phyloP scores from a whole-genome alignment of 30 jellyfish, hydroid and myxozoan species.

The Mastigias papua region DNA sequence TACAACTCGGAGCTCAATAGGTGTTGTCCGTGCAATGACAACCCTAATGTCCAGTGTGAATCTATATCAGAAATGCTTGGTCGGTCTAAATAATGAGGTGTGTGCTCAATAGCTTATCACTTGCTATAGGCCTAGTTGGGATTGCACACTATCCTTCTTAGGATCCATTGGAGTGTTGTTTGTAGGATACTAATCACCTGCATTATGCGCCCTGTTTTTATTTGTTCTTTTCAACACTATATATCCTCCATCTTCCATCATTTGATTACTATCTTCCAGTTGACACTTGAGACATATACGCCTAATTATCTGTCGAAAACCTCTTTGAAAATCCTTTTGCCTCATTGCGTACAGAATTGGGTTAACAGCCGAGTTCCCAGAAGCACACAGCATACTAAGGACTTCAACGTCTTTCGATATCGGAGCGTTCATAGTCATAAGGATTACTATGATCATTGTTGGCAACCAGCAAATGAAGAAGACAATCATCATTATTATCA shows the following conservation, averaged over 20 bases:
- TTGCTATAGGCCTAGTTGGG: too few species aligned
- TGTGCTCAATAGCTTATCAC: too few species aligned
- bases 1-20: too few species aligned
- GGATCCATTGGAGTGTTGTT: too few species aligned
- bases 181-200: too few species aligned
- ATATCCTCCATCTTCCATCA: too few species aligned
- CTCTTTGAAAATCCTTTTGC: conserved; percentile 63
- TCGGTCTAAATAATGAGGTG: too few species aligned
- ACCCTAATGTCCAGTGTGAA: too few species aligned
- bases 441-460: neutral
- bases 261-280: neutral
- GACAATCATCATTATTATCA: conserved; percentile 55
- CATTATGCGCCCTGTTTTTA: neutral
- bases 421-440: neutral
- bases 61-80: too few species aligned
- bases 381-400: conserved; percentile 53
- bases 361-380: conserved; percentile 72
- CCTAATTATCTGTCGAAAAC: conserved; percentile 45
- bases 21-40: too few species aligned
- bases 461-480: conserved; percentile 70
- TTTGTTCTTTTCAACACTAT: neutral
- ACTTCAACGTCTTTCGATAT: conserved; percentile 4
- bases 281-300: neutral
- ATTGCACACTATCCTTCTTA: too few species aligned
- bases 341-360: conserved; percentile 82